Base-by-base conservation (phyloP, 2,888 invertebrate species). In the Hydroisotoma schaefferi region DNA sequence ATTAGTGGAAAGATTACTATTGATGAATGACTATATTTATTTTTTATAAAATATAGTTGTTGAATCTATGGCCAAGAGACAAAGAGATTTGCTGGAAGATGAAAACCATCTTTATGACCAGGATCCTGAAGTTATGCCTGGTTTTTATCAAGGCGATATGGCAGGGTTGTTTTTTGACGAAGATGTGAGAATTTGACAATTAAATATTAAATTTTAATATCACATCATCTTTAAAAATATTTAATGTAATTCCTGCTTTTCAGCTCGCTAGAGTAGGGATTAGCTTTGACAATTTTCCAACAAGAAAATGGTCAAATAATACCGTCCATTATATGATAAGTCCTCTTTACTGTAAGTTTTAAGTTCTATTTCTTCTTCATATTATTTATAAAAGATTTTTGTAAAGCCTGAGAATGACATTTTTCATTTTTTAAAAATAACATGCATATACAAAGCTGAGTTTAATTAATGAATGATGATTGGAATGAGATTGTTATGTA, bases 111-210 rank as follows among this genome's bases (percentile, higher is more conserved):
- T 57, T 5, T 44, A 60, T 43, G 69, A 73, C n/a, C 79, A 81
- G 69, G 85, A 86, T 76, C 84, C 85, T 0, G 85, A 86, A 77
- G 81, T 85, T 1, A 79, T 80, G 63, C 85, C 85, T 0, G 84
- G 84, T 18, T 76, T 86, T 28, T 85, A 82, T 73, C 84, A 86
- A 75, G 86, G 86, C 2, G 85, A 86, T 68, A 85, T 86, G 78
- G 85, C 85, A 1, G 78, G 85, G 65, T 81, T 82, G 5, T 63
- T 55, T 28, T 48, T 55, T 29, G 57, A 82, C 82, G 52, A 83
- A 77, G 74, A 78, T 76, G 59, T 65, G 48, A 25, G 43, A 18
- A 33, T 18, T 44, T 52, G 44, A 18, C 15, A 15, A 33, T 33
- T 33, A 33, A 33, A 33, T 10, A 10, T 8, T 33, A 15, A 33